Evolutionary conservation across 2,113 vertebrate genomes (phyloP).

Genomic region (Malurus alboscapulatus): DNA sequence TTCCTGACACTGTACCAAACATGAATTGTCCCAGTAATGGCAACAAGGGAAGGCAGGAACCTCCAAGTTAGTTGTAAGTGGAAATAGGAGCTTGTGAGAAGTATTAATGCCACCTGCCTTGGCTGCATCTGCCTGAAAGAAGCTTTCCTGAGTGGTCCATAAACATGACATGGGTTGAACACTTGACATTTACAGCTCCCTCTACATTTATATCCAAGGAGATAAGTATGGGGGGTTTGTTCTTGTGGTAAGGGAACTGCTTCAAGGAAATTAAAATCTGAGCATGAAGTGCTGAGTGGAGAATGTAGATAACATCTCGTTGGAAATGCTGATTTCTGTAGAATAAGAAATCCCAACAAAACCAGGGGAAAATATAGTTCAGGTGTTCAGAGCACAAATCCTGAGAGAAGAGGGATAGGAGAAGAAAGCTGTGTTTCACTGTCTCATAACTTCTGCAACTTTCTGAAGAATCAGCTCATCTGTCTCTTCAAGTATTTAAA

Average conservation of each 20-base stretch:
- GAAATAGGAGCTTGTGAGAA: slow-evolving; percentile 22
- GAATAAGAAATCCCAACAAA: slow-evolving; percentile 29
- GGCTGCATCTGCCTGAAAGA: slow-evolving; percentile 39
- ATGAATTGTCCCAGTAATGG: neutral
- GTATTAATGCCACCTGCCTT: slow-evolving; percentile 35
- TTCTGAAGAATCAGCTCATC: slow-evolving; percentile 46
- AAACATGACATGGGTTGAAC: neutral
- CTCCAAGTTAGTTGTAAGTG: neutral
- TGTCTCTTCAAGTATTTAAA: slow-evolving; percentile 28
- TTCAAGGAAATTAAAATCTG: slow-evolving; percentile 5
- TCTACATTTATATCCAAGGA: neutral
- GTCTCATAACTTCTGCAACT: slow-evolving; percentile 39
- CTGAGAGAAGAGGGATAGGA: slow-evolving; percentile 5
- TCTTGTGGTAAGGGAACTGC: slow-evolving; percentile 5
- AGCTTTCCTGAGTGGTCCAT: slow-evolving; percentile 25
- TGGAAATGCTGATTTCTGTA: neutral
- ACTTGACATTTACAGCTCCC: slow-evolving; percentile 7
- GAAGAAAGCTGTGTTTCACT: slow-evolving; percentile 4
- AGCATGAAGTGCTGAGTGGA: neutral
- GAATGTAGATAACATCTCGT: neutral
- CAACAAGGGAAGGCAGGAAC: neutral
- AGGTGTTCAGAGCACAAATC: slow-evolving; percentile 14
- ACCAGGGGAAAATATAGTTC: slow-evolving; percentile 10
- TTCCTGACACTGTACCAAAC: neutral
- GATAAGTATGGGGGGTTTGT: neutral